phyloP scores from a whole-genome alignment of 2,797 vertebrate species.

The Anguilla anguilla region DNA sequence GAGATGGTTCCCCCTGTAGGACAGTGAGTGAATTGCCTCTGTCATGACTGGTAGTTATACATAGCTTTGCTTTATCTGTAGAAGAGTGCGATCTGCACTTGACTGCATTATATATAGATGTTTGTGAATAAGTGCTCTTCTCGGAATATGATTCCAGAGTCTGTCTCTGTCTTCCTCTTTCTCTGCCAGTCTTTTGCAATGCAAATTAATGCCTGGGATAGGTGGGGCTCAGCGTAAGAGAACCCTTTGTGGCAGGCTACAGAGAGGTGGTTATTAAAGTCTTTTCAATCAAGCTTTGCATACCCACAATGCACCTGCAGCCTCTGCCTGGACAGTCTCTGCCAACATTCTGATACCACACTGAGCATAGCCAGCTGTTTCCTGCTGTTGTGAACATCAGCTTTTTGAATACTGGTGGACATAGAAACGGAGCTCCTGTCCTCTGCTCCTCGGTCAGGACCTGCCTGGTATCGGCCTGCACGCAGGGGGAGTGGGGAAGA shows the following conservation, averaged over 20 bases:
- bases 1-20: constrained; percentile 34
- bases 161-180: constrained; percentile 42
- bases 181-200: constrained; percentile 62
- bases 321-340: constrained; percentile 35
- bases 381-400: not conserved
- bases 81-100: not conserved
- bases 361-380: constrained; percentile 25
- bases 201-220: constrained; percentile 63
- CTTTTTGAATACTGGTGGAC: not conserved
- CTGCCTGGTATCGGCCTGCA: not conserved
- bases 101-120: not conserved
- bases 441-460: constrained; percentile 9
- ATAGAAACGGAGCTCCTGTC: not conserved
- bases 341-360: not conserved
- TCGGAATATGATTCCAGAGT: not conserved
- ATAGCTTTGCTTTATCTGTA: not conserved
- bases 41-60: no score
- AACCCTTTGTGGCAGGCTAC: constrained; percentile 35
- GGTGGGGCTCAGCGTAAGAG: not conserved
- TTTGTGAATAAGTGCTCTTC: not conserved
- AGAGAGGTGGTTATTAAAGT: constrained; percentile 31
- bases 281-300: constrained; percentile 59
- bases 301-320: constrained; percentile 51
- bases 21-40: constrained; percentile 55
- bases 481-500: constrained; percentile 20